Evolutionary conservation across 2,888 invertebrate species (phyloP).

Genomic region (Opisthograptis luteolata): DNA sequence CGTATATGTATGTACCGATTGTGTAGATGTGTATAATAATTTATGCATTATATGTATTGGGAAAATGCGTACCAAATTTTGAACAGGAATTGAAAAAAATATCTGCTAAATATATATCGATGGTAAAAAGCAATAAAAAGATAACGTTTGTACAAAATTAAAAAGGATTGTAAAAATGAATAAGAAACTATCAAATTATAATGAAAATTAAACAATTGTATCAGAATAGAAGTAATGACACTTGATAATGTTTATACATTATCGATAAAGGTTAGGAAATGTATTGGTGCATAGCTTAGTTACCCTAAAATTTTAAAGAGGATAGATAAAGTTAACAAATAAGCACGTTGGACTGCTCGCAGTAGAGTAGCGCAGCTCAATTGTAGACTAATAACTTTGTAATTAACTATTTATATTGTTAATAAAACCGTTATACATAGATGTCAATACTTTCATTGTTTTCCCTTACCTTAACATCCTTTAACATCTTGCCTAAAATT

Average conservation of each 20-base stretch:
- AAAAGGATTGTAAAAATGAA: conserved; percentile 41
- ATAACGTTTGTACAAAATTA: conserved; percentile 59
- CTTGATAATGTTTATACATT: conserved; percentile 17
- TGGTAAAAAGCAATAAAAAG: conserved; percentile 43
- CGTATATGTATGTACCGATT: conserved; percentile 40
- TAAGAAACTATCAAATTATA: conserved; percentile 43
- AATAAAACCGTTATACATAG: conserved; percentile 83
- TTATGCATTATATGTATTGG: conserved; percentile 38
- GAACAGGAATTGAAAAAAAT: conserved; percentile 68
- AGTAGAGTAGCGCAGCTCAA: conserved; percentile 84
- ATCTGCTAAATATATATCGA: conserved; percentile 44
- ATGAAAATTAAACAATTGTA: conserved; percentile 33
- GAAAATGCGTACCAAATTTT: conserved; percentile 54
- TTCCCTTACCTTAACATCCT: neutral
- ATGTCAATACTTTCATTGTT: conserved; percentile 44
- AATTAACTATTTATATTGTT: conserved; percentile 84
- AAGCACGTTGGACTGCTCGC: conserved; percentile 81
- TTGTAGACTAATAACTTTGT: conserved; percentile 81
- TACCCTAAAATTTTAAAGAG: conserved; percentile 37
- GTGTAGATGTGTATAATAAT: conserved; percentile 8
- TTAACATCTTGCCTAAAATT: no score
- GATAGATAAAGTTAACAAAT: conserved; percentile 43
- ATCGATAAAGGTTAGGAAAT: conserved; percentile 43
- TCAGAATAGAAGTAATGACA: conserved; percentile 24
- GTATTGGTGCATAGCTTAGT: conserved; percentile 70